These are phyloP conservation scores for Lithophane socia DNA, from an alignment of 2,888 invertebrate species.

Conservation along the genomic window DNA sequence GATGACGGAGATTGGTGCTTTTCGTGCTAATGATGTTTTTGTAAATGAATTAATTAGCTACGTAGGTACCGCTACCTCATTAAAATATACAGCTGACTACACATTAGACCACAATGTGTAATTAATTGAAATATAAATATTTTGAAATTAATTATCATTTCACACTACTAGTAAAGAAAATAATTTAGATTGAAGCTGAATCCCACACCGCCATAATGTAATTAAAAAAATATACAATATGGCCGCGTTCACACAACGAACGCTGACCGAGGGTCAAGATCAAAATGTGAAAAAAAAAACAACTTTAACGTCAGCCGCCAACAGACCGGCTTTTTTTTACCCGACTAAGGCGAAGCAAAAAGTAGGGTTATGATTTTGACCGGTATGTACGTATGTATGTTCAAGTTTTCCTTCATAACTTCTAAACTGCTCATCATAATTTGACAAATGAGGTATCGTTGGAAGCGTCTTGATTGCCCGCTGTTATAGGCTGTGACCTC, in stretches of 20 bases:
- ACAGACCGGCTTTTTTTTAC: background rate
- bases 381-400: too few relatives aligned
- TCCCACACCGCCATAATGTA: background rate
- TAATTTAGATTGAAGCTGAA: background rate
- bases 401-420: too few relatives aligned
- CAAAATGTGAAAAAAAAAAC: background rate
- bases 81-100: background rate
- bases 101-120: slow-evolving; percentile 1
- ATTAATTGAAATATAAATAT: background rate
- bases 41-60: background rate
- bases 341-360: too few relatives aligned
- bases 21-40: background rate
- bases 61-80: background rate
- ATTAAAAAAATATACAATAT: background rate
- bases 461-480: too few relatives aligned
- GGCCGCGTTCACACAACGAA: background rate
- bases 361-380: too few relatives aligned
- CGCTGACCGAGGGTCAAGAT: background rate
- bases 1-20: too few relatives aligned
- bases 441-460: too few relatives aligned
- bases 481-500: too few relatives aligned
- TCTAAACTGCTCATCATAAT: too few relatives aligned
- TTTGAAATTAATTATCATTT: slow-evolving; percentile 2
- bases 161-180: background rate
- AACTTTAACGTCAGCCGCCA: background rate